Evolutionary conservation across 2,797 vertebrate species (phyloP).

Genomic region (Squalus acanthias): DNA sequence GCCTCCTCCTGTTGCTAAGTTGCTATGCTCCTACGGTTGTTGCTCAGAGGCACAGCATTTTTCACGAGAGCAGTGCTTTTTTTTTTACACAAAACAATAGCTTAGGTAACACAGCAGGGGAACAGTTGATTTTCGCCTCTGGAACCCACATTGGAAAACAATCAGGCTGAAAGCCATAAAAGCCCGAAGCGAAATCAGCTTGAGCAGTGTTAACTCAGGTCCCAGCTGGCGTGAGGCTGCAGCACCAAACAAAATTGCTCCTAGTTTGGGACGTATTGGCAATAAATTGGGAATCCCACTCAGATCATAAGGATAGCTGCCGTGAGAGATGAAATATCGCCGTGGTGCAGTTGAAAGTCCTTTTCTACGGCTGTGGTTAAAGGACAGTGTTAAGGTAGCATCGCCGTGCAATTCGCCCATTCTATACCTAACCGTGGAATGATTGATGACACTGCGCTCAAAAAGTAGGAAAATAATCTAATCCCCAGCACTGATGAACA

Average conservation of each 20-base stretch:
- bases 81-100: not conserved
- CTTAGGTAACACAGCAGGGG: not conserved
- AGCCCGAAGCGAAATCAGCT: not conserved
- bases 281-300: not conserved
- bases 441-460: not conserved
- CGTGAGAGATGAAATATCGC: not conserved
- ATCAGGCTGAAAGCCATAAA: not conserved
- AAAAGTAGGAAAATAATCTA: not conserved
- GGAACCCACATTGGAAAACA: not conserved
- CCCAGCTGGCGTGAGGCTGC: not conserved
- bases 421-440: not conserved
- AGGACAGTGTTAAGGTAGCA: not conserved
- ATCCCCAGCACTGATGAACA: not conserved
- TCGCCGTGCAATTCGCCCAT: not conserved
- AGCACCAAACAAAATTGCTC: not conserved
- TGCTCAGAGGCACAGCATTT: not conserved
- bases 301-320: not conserved
- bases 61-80: not conserved
- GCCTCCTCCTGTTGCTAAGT: not conserved
- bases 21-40: not conserved
- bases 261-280: not conserved
- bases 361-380: not conserved
- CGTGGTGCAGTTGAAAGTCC: not conserved
- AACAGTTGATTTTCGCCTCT: not conserved
- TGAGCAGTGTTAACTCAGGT: not conserved